Evolutionary conservation across 1,140 invertebrate genomes (phyloP).

Genomic region (Drosophila erecta): DNA sequence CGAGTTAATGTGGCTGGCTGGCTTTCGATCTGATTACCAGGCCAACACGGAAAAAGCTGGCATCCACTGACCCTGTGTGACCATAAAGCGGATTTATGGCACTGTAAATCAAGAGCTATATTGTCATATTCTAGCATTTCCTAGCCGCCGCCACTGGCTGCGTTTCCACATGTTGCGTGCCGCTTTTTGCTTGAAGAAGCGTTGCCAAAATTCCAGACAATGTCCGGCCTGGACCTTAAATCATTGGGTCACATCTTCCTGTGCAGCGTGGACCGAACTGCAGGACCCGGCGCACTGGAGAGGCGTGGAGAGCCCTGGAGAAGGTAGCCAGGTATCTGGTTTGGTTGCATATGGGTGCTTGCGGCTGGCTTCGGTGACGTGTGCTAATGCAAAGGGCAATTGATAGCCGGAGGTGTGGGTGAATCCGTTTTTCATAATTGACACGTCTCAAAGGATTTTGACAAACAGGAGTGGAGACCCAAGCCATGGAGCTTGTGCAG

Average conservation of each 20-base stretch:
- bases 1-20: too few species aligned
- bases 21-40: too few species aligned
- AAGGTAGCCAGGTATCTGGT: constrained; percentile 7
- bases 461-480: neutral
- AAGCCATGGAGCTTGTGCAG: too few species aligned
- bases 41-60: too few species aligned
- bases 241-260: neutral
- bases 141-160: constrained; percentile 42
- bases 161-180: neutral
- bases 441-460: constrained; percentile 10
- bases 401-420: constrained; percentile 11
- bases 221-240: neutral
- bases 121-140: constrained; percentile 67
- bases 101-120: constrained; percentile 68
- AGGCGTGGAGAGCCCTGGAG: too few species aligned
- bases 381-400: constrained; percentile 17
- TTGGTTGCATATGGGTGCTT: constrained; percentile 5
- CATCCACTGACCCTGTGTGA: too few species aligned
- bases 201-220: neutral
- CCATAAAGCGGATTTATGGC: too few species aligned
- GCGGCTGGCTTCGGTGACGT: constrained; percentile 1
- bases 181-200: constrained; percentile 10
- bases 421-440: constrained; percentile 32
- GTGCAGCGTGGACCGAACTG: too few species aligned
- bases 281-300: too few species aligned